Conservation (phyloP, 2,113 vertebrate genomes). For the Actenoides lindsayi region DNA sequence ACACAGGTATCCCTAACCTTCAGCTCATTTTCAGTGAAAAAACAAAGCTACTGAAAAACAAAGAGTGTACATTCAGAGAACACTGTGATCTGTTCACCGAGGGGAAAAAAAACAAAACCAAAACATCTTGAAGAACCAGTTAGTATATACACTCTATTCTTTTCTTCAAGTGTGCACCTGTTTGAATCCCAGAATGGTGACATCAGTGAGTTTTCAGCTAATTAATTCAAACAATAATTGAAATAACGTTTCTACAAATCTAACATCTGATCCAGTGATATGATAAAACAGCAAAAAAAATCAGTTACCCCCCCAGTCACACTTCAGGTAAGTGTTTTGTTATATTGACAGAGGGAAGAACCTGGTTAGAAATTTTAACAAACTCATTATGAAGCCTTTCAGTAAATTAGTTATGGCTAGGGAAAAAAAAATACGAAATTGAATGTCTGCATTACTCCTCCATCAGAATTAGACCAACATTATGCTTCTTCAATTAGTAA, state of each 20-base stretch:
- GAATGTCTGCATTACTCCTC: background rate
- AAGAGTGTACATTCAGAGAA: background rate
- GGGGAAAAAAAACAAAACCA: background rate
- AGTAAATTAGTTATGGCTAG: background rate
- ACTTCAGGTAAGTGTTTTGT: background rate
- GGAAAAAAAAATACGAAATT: background rate
- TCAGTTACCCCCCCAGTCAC: background rate
- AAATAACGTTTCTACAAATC: background rate
- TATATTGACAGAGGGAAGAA: background rate
- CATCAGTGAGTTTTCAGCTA: background rate
- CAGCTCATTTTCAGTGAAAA: background rate
- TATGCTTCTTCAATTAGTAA: background rate
- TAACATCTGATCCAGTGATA: background rate
- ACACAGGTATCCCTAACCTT: background rate
- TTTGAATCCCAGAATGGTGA: background rate
- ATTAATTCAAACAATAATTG: background rate
- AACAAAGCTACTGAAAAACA: background rate
- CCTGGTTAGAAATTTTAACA: background rate
- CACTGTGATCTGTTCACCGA: background rate
- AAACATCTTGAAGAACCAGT: background rate
- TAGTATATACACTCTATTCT: background rate
- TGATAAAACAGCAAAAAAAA: background rate
- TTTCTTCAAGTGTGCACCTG: background rate
- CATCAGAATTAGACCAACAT: background rate
- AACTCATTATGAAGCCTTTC: background rate